A percentile compares a stretch with the other conserved stretches of the same genome.
phyloP scores from a whole-genome alignment of 2,797 vertebrate species.

The Rhynchotus rufescens region DNA sequence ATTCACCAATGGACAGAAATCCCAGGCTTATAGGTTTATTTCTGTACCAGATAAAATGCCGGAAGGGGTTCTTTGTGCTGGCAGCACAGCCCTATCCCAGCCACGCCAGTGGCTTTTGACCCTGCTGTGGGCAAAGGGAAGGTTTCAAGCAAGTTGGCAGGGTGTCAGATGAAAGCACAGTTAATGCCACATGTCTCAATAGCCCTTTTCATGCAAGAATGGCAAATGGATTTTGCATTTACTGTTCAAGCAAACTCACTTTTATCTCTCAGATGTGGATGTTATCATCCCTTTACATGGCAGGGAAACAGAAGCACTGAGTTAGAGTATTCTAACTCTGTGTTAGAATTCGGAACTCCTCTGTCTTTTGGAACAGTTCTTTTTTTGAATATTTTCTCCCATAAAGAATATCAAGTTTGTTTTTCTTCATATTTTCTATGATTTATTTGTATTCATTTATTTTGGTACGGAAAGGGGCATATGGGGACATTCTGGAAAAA shows the following conservation, averaged over 20 bases:
- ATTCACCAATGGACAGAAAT: not conserved
- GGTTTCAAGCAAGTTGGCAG: not conserved
- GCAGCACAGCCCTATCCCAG: not conserved
- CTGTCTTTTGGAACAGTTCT: not conserved
- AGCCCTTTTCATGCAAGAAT: not conserved
- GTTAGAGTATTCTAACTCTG: not conserved
- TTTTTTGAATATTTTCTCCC: not conserved
- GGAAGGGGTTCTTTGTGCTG: not conserved
- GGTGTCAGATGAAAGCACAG: not conserved
- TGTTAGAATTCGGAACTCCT: not conserved
- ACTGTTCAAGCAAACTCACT: not conserved
- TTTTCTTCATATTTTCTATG: not conserved
- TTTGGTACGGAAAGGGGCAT: too few relatives aligned
- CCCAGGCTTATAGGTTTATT: not conserved
- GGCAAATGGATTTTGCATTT: not conserved
- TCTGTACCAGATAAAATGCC: not conserved
- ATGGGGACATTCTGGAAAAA: not conserved
- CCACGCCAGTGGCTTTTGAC: not conserved
- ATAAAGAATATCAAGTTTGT: not conserved
- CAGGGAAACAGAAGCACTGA: not conserved
- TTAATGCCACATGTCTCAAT: not conserved
- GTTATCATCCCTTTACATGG: not conserved
- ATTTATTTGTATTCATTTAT: not conserved
- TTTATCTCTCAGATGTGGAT: not conserved
- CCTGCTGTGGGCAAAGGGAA: not conserved